Base-by-base conservation (phyloP, 2,113 vertebrate genomes). In the Ploceus nigricollis region DNA sequence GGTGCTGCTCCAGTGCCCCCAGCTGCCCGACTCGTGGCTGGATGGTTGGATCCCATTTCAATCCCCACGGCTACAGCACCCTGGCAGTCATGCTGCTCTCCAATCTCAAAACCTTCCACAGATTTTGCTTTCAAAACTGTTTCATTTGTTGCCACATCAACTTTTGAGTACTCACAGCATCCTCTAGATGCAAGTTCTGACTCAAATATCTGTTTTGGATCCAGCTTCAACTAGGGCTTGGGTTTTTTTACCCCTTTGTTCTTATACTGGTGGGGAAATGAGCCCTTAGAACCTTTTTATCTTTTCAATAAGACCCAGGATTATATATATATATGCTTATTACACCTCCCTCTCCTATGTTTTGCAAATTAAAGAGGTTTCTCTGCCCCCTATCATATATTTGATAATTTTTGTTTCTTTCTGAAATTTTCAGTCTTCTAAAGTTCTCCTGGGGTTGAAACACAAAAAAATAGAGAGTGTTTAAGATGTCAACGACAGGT, bases 341-440 rank as follows among this genome's bases (percentile, higher is more conserved):
- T 65, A 48, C 5, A 47, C 1, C 5, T 58, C 28, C 3, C 1
- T 60, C 57, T 9, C 3, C 3, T 60, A 13, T 17, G 12, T 69
- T 70, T 69, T 84, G 21, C 8, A 65, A 65, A 65, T 12, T 37
- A 28, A 91, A 81, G 10, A 61, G 1, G 1, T 35, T 31, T 13
- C 4, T 16, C 4, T 1, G 2, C 14, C 2, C 7, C 7, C 7
- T 6, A 18, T 7, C 28, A 18, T 21, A 39, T 20, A 16, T 66
- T 58, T 87, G 23, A 58, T 37, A 0, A 27, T n/a, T 27, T 69
- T 69, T 73, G 4, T 27, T 73, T 25, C 7, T 70, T 66, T 92
- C 42, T 40, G 25, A 79, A 66, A 13, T 63, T 81, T 70, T 70
- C 15, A 13, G 3, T n/a, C 7, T 60, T 66, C n/a, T 42, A 7